Evolutionary conservation across 2,888 invertebrate species (phyloP).

Genomic region (Sinotaia quadrata): DNA sequence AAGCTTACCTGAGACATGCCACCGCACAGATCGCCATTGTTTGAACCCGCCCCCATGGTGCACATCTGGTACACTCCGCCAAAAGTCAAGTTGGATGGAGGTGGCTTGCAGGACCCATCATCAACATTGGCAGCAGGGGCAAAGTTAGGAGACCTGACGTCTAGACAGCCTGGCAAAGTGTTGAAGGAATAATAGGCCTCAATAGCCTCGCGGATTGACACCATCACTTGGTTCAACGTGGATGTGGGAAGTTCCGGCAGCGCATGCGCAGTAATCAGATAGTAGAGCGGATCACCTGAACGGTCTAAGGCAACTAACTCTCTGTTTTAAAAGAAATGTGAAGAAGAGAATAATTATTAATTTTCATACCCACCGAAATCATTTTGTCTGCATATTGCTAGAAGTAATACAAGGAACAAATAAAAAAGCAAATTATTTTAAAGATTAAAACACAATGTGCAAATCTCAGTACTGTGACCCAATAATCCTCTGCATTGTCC

Average conservation of each 20-base stretch:
- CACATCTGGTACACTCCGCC: constrained; percentile 61
- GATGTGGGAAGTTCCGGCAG: constrained; percentile 54
- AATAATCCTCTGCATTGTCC: too few relatives aligned
- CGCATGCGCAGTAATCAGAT: constrained; percentile 44
- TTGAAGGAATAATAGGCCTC: constrained; percentile 60
- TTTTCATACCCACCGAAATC: too few relatives aligned
- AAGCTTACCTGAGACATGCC: background rate
- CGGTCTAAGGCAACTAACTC: constrained; percentile 60
- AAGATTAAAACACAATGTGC: too few relatives aligned
- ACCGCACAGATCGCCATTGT: constrained; percentile 22
- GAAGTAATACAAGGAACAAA: too few relatives aligned
- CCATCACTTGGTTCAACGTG: constrained; percentile 42
- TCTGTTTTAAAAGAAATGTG: constrained; percentile 36
- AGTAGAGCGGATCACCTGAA: constrained; percentile 58
- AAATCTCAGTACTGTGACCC: too few relatives aligned
- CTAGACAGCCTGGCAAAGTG: constrained; percentile 56
- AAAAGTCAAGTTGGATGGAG: constrained; percentile 56
- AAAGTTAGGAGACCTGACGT: constrained; percentile 56
- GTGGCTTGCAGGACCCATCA: constrained; percentile 53
- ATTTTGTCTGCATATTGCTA: too few relatives aligned
- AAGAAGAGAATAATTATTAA: too few relatives aligned
- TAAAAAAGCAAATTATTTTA: too few relatives aligned
- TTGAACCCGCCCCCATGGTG: constrained; percentile 18
- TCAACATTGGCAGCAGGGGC: constrained; percentile 58
- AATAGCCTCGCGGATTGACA: constrained; percentile 48